Conservation (phyloP, 2,888 invertebrate species). For the Timema podura region DNA sequence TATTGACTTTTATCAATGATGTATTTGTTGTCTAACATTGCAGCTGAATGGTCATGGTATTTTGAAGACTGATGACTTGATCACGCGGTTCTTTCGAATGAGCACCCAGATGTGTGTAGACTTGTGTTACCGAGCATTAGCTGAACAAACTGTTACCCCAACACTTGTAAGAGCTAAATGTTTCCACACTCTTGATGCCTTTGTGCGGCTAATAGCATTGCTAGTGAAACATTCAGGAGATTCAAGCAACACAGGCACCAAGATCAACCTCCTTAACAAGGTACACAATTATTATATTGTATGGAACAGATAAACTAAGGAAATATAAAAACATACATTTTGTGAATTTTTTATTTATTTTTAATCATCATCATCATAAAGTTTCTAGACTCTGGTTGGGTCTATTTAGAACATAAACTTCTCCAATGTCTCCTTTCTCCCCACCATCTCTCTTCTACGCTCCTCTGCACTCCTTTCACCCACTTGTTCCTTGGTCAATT, state of each 20-base stretch:
- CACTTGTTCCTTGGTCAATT: too few species aligned
- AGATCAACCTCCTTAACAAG: slow-evolving; percentile 95
- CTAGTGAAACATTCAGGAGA: slow-evolving; percentile 95
- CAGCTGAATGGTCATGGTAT: slow-evolving; percentile 95
- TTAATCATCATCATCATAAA: neutral
- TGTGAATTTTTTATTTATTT: neutral
- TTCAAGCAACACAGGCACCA: slow-evolving; percentile 86
- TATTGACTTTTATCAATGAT: too few species aligned
- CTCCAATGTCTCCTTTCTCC: too few species aligned
- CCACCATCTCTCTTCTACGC: too few species aligned
- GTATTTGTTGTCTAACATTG: too few species aligned
- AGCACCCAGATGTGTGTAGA: slow-evolving; percentile 96
- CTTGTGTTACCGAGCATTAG: slow-evolving; percentile 79
- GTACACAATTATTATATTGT: slow-evolving; percentile 43
- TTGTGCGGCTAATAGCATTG: slow-evolving; percentile 87
- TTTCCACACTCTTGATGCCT: slow-evolving; percentile 93
- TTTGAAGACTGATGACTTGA: slow-evolving; percentile 94
- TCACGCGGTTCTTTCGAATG: slow-evolving; percentile 93
- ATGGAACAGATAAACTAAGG: neutral
- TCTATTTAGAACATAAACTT: too few species aligned
- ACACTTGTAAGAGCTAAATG: slow-evolving; percentile 80
- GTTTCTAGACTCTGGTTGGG: too few species aligned
- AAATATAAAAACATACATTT: neutral
- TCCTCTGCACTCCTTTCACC: too few species aligned
- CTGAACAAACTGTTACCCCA: slow-evolving; percentile 64